Evolutionary conservation across 2,888 invertebrate genomes (phyloP).

Genomic region (Melolontha melolontha): DNA sequence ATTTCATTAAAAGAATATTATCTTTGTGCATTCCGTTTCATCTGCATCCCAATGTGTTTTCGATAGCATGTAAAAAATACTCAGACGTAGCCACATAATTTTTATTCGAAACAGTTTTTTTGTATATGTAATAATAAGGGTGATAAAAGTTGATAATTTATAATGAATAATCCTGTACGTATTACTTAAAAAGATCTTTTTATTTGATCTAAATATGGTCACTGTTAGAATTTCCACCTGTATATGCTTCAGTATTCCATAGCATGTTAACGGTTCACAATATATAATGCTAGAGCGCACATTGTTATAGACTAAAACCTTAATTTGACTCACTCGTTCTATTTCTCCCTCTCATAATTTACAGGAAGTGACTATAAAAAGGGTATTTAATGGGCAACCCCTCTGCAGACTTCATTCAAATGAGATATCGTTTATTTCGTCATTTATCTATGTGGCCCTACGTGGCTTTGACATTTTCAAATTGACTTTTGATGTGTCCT

Average conservation of each 20-base stretch:
- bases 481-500: slow-evolving; percentile 54
- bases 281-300: slow-evolving; percentile 50
- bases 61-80: no score
- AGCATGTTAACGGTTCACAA: slow-evolving; percentile 36
- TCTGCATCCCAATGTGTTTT: no score
- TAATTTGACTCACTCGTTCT: slow-evolving; percentile 51
- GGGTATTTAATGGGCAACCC: slow-evolving; percentile 52
- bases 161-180: no score
- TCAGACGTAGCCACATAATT: no score
- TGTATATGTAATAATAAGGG: no score
- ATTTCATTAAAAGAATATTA: no score
- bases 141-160: no score
- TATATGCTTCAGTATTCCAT: background rate
- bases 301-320: slow-evolving; percentile 56
- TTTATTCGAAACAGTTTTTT: no score
- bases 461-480: slow-evolving; percentile 53
- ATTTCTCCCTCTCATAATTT: slow-evolving; percentile 13
- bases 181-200: no score
- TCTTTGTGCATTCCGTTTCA: no score
- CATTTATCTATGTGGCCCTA: slow-evolving; percentile 50
- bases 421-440: slow-evolving; percentile 47
- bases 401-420: slow-evolving; percentile 35
- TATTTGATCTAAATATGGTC: no score
- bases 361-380: slow-evolving; percentile 55
- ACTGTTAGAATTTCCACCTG: no score